phyloP scores from a whole-genome alignment of 2,113 vertebrate species.

The Hemiscyllium ocellatum region DNA sequence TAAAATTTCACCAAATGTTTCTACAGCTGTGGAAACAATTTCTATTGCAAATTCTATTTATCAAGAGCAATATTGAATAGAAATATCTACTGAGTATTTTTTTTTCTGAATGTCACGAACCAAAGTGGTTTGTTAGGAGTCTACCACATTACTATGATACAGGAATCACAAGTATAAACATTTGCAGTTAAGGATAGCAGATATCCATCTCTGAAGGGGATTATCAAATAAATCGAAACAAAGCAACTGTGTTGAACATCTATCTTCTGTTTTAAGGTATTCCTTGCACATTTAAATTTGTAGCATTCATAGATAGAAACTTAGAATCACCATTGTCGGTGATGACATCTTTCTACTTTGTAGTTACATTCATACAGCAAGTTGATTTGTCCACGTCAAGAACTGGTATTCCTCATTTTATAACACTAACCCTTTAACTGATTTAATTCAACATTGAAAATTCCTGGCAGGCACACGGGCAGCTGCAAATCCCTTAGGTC shows the following conservation, averaged over 20 bases:
- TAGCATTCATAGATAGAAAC: neutral
- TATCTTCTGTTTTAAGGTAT: neutral
- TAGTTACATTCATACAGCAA: neutral
- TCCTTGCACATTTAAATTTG: too few relatives aligned
- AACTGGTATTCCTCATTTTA: neutral
- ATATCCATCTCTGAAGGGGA: too few relatives aligned
- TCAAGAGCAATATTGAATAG: neutral
- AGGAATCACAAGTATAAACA: too few relatives aligned
- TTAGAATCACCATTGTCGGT: neutral
- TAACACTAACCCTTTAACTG: neutral
- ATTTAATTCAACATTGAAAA: neutral
- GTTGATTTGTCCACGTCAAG: neutral
- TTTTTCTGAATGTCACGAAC: neutral
- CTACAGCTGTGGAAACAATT: neutral
- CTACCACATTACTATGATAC: too few relatives aligned
- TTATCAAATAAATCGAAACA: neutral
- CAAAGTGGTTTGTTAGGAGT: too few relatives aligned
- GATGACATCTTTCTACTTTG: neutral
- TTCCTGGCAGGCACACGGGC: neutral
- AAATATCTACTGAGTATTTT: neutral
- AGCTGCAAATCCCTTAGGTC: neutral
- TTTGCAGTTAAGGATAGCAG: too few relatives aligned
- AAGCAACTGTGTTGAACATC: neutral
- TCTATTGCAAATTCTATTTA: neutral
- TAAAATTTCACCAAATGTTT: neutral